Evolutionary conservation across 2,888 invertebrate genomes (phyloP).

Genomic region (Boloria euphrosyne): DNA sequence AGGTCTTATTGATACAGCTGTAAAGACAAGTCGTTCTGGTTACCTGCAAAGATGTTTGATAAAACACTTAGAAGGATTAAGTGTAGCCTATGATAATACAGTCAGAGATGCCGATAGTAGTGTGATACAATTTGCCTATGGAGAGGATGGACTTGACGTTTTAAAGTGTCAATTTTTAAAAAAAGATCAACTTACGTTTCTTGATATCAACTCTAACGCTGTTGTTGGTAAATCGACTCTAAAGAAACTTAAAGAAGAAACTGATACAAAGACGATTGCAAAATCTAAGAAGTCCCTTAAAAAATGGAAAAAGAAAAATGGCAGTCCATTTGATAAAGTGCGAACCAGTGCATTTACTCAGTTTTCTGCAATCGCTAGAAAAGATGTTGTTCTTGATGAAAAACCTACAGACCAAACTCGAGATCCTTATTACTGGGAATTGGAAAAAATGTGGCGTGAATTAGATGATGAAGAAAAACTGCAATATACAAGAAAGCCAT

Average conservation of each 20-base stretch:
- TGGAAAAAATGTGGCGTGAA: conserved; percentile 86
- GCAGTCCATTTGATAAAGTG: conserved; percentile 66
- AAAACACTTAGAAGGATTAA: conserved; percentile 98
- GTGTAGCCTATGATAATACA: conserved; percentile 95
- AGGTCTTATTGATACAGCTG: conserved; percentile 99
- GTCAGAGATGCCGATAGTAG: conserved; percentile 97
- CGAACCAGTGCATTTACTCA: conserved; percentile 82
- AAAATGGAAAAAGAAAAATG: conserved; percentile 84
- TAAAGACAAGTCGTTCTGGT: conserved; percentile 99
- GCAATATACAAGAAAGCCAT: conserved; percentile 78
- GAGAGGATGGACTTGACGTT: conserved; percentile 97
- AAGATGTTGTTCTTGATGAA: conserved; percentile 71
- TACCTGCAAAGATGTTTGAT: conserved; percentile 98
- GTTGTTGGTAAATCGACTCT: conserved; percentile 83
- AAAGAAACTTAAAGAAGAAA: conserved; percentile 81
- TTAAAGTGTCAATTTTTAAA: conserved; percentile 92
- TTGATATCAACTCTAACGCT: conserved; percentile 89
- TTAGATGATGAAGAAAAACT: conserved; percentile 83
- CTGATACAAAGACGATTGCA: conserved; percentile 72
- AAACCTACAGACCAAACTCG: conserved; percentile 81
- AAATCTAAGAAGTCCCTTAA: conserved; percentile 82
- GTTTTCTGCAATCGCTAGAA: conserved; percentile 80
- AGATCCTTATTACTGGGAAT: conserved; percentile 80
- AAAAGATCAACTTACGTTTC: conserved; percentile 88
- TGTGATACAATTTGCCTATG: conserved; percentile 96